phyloP scores from a whole-genome alignment of 1,140 invertebrate species.

The Leucophenga varia region DNA sequence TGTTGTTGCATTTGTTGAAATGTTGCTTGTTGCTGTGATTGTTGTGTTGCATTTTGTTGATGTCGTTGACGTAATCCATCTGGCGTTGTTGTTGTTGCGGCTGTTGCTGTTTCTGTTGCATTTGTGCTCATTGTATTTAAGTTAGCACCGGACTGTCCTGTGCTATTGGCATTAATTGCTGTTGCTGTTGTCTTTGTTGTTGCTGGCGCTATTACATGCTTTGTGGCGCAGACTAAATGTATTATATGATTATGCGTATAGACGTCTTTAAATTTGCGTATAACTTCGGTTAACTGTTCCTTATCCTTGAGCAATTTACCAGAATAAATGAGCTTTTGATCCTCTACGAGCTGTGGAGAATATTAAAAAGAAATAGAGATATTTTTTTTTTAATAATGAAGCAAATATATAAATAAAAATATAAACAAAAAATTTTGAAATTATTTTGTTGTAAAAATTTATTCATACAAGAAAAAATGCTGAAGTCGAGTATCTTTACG shows the following conservation, averaged over 20 bases:
- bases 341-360: constrained; percentile 69
- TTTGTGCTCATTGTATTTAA: too few relatives aligned
- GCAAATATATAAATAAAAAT: not conserved
- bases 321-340: constrained; percentile 88
- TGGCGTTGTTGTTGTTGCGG: constrained; percentile 11
- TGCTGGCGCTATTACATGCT: constrained; percentile 39
- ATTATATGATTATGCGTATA: constrained; percentile 72
- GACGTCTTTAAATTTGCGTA: constrained; percentile 70
- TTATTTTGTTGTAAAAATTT: too few relatives aligned
- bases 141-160: too few relatives aligned
- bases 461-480: too few relatives aligned
- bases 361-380: constrained; percentile 19
- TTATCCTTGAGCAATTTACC: constrained; percentile 82
- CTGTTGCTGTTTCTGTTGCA: constrained; percentile 6
- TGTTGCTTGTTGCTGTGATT: constrained; percentile 1
- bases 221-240: constrained; percentile 76
- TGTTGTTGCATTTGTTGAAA: constrained; percentile 12
- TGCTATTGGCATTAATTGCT: constrained; percentile 8
- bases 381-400: too few relatives aligned
- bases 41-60: constrained; percentile 26
- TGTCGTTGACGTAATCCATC: constrained; percentile 56
- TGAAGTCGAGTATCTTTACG: too few relatives aligned
- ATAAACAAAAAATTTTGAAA: too few relatives aligned
- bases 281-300: constrained; percentile 75
- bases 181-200: constrained; percentile 26